phyloP scores from a whole-genome alignment of 1,140 invertebrate genomes.

The Drosophila mayri region DNA sequence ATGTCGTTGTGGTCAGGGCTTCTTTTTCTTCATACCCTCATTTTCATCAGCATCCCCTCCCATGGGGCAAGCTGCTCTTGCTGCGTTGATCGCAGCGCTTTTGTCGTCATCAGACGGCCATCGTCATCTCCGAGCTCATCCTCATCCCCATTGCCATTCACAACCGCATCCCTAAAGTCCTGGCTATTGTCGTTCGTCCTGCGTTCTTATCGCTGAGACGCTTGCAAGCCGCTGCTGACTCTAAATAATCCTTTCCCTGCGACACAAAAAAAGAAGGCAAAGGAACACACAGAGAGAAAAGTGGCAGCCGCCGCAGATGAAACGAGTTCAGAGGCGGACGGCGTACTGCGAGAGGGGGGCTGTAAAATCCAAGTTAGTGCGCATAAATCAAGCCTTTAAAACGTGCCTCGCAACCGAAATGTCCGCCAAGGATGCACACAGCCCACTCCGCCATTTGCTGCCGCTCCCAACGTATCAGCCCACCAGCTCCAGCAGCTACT shows the following conservation, averaged over 20 bases:
- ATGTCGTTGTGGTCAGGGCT: background rate
- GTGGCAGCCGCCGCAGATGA: slow-evolving; percentile 55
- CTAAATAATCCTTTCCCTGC: slow-evolving; percentile 80
- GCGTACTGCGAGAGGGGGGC: slow-evolving; percentile 31
- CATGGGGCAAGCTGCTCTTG: background rate
- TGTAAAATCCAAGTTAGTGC: slow-evolving; percentile 74
- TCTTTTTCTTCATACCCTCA: background rate
- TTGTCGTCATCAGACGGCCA: slow-evolving; percentile 49
- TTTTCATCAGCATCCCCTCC: background rate
- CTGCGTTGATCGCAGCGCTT: slow-evolving; percentile 55
- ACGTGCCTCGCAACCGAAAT: slow-evolving; percentile 83
- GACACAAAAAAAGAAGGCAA: slow-evolving; percentile 48
- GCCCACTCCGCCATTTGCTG: slow-evolving; percentile 4
- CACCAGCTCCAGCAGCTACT: slow-evolving; percentile 32
- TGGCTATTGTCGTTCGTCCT: slow-evolving; percentile 71
- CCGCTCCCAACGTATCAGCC: background rate
- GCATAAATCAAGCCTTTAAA: slow-evolving; percentile 84
- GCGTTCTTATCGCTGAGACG: slow-evolving; percentile 77
- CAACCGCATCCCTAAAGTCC: slow-evolving; percentile 25
- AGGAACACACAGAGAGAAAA: slow-evolving; percentile 44
- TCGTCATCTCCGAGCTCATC: slow-evolving; percentile 1
- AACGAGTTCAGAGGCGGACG: slow-evolving; percentile 25
- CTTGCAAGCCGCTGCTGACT: slow-evolving; percentile 80
- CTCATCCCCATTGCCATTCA: slow-evolving; percentile 35
- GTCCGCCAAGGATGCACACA: slow-evolving; percentile 74